These are phyloP conservation scores for Mactromeris polynyma DNA, from an alignment of 2,888 invertebrate genomes.

Conservation along the genomic window DNA sequence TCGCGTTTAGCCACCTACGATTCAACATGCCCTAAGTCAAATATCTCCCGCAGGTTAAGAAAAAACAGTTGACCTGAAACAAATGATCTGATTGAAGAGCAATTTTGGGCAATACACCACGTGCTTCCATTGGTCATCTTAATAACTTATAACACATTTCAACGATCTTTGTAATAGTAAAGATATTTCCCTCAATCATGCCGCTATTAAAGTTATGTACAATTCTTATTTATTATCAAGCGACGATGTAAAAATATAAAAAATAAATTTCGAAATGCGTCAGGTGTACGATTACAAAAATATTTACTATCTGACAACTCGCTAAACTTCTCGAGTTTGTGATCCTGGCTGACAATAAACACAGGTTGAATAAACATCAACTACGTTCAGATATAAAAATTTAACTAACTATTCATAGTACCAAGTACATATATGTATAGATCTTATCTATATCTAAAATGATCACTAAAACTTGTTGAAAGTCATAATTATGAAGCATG, in stretches of 20 bases:
- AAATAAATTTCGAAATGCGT: neutral
- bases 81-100: neutral
- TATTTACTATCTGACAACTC: neutral
- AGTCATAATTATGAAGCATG: slow-evolving; percentile 49
- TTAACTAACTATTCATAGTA: neutral
- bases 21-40: neutral
- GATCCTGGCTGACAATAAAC: slow-evolving; percentile 11
- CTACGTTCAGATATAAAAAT: slow-evolving; percentile 28
- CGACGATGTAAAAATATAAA: neutral
- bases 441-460: slow-evolving; percentile 48
- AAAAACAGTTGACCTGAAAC: neutral
- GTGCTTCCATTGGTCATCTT: neutral
- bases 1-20: neutral
- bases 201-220: neutral
- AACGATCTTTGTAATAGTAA: neutral
- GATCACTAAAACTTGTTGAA: slow-evolving; percentile 49
- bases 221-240: neutral
- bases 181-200: neutral
- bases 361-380: slow-evolving; percentile 37
- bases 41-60: neutral
- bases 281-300: slow-evolving; percentile 35
- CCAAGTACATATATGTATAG: slow-evolving; percentile 21
- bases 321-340: neutral
- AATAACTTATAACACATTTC: neutral
- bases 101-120: neutral